Evolutionary conservation across 2,113 vertebrate genomes (phyloP), one percentile per base, ranked within the genome.

Genomic region (Suncus etruscus): DNA sequence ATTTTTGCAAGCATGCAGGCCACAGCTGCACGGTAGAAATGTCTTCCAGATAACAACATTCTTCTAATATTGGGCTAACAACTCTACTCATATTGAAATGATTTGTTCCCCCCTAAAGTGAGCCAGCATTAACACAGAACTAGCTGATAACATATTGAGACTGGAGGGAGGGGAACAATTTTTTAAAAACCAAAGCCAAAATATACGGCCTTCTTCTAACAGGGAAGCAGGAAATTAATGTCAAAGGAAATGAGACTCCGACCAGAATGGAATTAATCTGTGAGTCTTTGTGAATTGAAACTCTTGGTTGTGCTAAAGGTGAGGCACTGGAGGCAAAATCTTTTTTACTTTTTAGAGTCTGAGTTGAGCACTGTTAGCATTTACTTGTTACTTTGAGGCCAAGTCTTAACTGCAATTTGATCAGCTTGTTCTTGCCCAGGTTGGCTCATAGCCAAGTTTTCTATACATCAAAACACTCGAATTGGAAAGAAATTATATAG

Each of bases 401-500:
- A 81, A 2, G 24, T 27, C 12, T 25, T 61, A 69, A 94, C 75
- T 69, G 80, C 83, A 90, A 86, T 69, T 39, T 76, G 58, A 79
- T n/a, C 51, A 11, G 61, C 20, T 90, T 48, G 45, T 79, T 68
- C 70, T 74, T 77, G 72, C 29, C 11, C 39, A 74, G 47, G 1
- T 54, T 90, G 78, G 74, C 79, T 72, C 6, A 3, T 20, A 31
- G n/a, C 70, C 88, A 79, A 73, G 58, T 69, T 91, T 79, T 78
- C 45, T 83, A 51, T 45, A 63, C 77, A 69, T 69, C 81, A 47
- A 83, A 27, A 79, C 47, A 73, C 92, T 90, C 73, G 83, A 93
- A 89, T 83, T 80, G 86, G 68, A 83, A 94, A 54, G 63, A 92
- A 88, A 94, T 92, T 83, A 61, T 29, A 6, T 25, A 31, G 69